These are phyloP conservation scores for Poecilia velifera DNA, from an alignment of 2,797 vertebrate genomes.

Conservation along the genomic window DNA sequence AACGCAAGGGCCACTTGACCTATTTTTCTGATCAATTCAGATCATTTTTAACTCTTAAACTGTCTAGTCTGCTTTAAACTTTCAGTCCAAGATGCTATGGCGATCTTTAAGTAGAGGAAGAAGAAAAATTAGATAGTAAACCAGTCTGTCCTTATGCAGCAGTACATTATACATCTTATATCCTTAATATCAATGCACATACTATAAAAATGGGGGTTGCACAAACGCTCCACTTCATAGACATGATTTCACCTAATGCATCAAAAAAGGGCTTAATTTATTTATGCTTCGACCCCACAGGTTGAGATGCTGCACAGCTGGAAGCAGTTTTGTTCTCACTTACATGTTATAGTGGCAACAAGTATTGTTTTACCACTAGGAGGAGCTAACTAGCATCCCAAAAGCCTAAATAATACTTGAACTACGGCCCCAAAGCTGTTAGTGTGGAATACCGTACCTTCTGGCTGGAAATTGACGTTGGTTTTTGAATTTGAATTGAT, in stretches of 20 bases:
- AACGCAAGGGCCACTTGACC: background rate
- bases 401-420: background rate
- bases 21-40: background rate
- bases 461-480: background rate
- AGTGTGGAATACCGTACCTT: background rate
- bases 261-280: background rate
- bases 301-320: background rate
- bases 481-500: background rate
- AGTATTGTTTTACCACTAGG: background rate
- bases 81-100: background rate
- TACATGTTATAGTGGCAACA: background rate
- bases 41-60: background rate
- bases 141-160: background rate
- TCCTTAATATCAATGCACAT: background rate
- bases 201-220: background rate
- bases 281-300: background rate
- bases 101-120: background rate
- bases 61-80: background rate
- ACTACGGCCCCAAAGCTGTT: background rate
- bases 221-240: background rate
- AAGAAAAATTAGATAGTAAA: background rate
- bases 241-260: background rate
- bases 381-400: background rate
- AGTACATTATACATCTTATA: background rate
- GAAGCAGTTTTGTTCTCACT: background rate